Conservation (phyloP, 2,888 invertebrate species). For the Mythimna loreyi region DNA sequence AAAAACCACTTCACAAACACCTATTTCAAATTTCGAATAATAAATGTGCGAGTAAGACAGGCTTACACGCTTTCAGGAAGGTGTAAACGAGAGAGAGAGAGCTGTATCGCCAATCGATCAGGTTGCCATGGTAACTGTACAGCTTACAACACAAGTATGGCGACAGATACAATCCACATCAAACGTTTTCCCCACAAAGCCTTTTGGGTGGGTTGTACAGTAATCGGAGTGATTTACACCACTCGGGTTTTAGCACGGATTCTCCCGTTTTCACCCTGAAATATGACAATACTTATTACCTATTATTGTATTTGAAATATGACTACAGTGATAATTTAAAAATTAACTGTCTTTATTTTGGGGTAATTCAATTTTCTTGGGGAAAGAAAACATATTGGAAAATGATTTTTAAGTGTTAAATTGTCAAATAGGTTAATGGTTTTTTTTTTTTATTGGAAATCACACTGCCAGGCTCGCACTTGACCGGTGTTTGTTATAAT, state of each 20-base stretch:
- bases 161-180: conserved; percentile 6
- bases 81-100: conserved; percentile 62
- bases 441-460: too few species aligned
- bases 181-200: conserved; percentile 33
- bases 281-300: conserved; percentile 31
- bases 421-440: background rate
- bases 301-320: conserved; percentile 34
- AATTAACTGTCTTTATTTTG: conserved; percentile 4
- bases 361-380: conserved; percentile 6
- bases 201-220: conserved; percentile 25
- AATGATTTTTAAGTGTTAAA: background rate
- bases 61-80: conserved; percentile 25
- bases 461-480: too few species aligned
- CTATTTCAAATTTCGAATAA: conserved; percentile 68
- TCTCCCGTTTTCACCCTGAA: conserved; percentile 30
- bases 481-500: too few species aligned
- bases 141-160: conserved; percentile 58
- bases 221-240: conserved; percentile 47
- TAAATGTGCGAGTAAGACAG: conserved; percentile 62
- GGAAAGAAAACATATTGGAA: background rate
- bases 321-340: conserved; percentile 3
- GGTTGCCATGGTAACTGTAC: conserved; percentile 78
- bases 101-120: conserved; percentile 82
- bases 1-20: conserved; percentile 49
- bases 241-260: conserved; percentile 42